A percentile compares a stretch with the other conserved stretches of the same genome.
Conservation (phyloP, 2,797 vertebrate species). For the Acanthornis magna region DNA sequence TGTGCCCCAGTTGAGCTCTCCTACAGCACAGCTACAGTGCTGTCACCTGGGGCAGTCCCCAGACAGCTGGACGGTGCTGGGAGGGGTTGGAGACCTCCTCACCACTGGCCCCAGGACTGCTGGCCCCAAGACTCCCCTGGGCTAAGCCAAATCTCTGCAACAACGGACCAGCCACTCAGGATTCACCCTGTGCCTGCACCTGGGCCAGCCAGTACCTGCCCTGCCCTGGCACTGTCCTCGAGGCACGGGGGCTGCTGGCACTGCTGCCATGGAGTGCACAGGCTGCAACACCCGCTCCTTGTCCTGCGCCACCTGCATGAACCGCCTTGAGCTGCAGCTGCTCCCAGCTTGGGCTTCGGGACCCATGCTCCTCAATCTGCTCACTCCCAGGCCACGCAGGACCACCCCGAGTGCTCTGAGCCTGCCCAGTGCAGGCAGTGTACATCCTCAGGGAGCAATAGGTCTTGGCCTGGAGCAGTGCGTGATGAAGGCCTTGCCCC, state of each 20-base stretch:
- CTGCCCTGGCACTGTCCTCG: background rate
- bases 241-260: background rate
- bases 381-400: background rate
- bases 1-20: background rate
- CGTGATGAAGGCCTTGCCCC: background rate
- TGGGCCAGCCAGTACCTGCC: background rate
- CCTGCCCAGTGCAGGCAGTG: background rate
- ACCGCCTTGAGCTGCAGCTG: background rate
- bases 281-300: background rate
- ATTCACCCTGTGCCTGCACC: conserved; percentile 51
- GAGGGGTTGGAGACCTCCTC: background rate
- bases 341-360: background rate
- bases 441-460: background rate
- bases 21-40: background rate
- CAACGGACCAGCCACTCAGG: conserved; percentile 18
- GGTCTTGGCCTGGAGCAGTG: background rate
- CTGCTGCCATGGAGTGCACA: background rate
- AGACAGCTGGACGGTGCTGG: background rate
- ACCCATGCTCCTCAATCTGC: background rate
- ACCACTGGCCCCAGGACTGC: background rate
- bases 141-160: background rate
- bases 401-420: background rate
- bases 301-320: background rate
- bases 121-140: background rate
- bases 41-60: background rate